Conservation (phyloP, 2,797 vertebrate species). For the Falco concolor region DNA sequence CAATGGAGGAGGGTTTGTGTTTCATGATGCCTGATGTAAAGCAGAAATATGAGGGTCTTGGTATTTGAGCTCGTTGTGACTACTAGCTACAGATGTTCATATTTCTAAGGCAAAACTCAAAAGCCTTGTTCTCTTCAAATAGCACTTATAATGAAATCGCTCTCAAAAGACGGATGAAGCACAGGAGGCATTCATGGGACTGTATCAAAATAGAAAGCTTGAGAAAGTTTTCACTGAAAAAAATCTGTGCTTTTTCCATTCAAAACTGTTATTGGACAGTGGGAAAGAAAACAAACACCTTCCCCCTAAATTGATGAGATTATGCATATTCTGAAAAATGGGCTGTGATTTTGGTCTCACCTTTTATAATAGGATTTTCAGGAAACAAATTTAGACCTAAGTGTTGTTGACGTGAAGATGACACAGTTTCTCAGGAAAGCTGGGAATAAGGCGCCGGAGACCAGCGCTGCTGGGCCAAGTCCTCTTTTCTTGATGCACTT, state of each 20-base stretch:
- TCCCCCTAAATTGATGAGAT: constrained; percentile 1
- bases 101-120: not conserved
- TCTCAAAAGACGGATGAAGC: not conserved
- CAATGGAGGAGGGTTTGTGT: not conserved
- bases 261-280: constrained; percentile 18
- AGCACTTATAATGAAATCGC: not conserved
- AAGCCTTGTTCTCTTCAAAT: not conserved
- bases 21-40: not conserved
- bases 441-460: constrained; percentile 46
- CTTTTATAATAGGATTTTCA: constrained; percentile 63
- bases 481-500: not conserved
- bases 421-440: constrained; percentile 53
- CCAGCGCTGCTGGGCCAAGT: not conserved
- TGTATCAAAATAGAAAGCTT: not conserved
- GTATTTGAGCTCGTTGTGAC: not conserved
- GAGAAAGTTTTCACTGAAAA: constrained; percentile 19
- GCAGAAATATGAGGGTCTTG: not conserved
- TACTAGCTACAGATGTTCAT: not conserved
- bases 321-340: not conserved
- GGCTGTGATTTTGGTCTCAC: constrained; percentile 58
- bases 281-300: not conserved
- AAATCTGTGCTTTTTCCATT: not conserved
- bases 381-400: constrained; percentile 68
- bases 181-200: not conserved
- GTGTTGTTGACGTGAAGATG: constrained; percentile 68